Conservation (phyloP, 2,888 invertebrate species). For the Pseudanteris insignis region DNA sequence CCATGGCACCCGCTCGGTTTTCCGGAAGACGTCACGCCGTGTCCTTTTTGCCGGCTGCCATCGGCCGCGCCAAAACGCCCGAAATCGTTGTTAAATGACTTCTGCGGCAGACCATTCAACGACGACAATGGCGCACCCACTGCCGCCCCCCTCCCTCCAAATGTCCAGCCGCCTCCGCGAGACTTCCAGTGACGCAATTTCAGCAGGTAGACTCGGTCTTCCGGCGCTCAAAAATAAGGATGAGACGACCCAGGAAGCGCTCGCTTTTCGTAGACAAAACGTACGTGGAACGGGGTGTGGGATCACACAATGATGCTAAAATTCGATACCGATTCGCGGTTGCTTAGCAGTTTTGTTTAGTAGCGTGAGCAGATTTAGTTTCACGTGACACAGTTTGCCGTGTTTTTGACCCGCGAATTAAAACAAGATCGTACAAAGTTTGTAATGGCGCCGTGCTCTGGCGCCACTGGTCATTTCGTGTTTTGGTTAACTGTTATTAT, state of each 20-base stretch:
- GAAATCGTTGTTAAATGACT: constrained; percentile 22
- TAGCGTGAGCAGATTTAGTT: no score
- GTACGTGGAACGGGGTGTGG: no score
- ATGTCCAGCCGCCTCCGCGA: constrained; percentile 1
- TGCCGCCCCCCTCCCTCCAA: constrained; percentile 16
- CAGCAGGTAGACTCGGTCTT: constrained; percentile 35
- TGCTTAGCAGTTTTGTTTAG: constrained; percentile 18
- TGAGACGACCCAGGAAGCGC: constrained; percentile 9
- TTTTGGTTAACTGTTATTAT: no score
- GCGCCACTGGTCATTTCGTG: no score
- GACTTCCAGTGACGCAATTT: constrained; percentile 35
- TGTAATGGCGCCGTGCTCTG: no score
- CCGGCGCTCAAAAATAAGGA: constrained; percentile 14
- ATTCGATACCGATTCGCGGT: constrained; percentile 22
- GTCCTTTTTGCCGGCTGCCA: constrained; percentile 22
- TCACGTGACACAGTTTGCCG: no score
- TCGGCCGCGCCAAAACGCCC: constrained; percentile 2
- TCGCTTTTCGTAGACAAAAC: constrained; percentile 7
- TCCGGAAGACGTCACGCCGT: constrained; percentile 37
- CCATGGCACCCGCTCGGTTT: constrained; percentile 21
- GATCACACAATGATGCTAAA: constrained; percentile 13
- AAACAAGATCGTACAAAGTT: no score
- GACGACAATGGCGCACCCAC: constrained; percentile 24
- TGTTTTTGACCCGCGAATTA: no score
- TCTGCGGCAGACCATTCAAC: constrained; percentile 13